A percentile compares a stretch with the other conserved stretches of the same genome.
These are phyloP conservation scores for Dasypolia templi DNA, from an alignment of 2,888 invertebrate species.

Conservation along the genomic window DNA sequence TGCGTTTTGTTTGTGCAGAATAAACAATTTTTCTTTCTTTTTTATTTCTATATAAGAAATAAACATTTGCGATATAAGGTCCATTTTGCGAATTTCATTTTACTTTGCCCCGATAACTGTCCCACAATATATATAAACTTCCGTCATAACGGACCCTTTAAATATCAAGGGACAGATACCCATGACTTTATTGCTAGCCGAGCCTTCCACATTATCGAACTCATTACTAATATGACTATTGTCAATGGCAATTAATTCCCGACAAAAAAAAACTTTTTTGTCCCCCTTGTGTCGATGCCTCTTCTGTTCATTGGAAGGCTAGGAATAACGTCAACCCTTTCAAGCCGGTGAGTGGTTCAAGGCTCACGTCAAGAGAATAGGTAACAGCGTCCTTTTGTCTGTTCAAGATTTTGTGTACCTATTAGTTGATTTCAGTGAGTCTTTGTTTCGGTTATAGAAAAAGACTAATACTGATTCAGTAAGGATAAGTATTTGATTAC, in stretches of 20 bases:
- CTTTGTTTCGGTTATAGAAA: too few species aligned
- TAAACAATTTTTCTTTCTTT: too few species aligned
- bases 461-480: background rate
- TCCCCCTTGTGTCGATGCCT: background rate
- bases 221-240: conserved; percentile 9
- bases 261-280: background rate
- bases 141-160: background rate
- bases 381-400: too few species aligned
- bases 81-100: background rate
- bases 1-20: too few species aligned
- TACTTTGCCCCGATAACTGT: background rate
- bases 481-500: too few species aligned
- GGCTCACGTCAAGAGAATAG: background rate
- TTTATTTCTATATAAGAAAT: too few species aligned
- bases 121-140: background rate
- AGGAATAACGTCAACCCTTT: background rate
- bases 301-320: conserved; percentile 19
- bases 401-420: too few species aligned
- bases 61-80: too few species aligned
- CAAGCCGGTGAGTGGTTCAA: background rate
- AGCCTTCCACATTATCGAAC: conserved; percentile 12
- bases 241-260: background rate
- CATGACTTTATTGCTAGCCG: background rate
- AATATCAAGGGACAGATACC: conserved; percentile 1
- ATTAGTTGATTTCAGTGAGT: too few species aligned